These are phyloP conservation scores for Gryllus bimaculatus DNA, from an alignment of 1,140 invertebrate species.

Conservation along the genomic window DNA sequence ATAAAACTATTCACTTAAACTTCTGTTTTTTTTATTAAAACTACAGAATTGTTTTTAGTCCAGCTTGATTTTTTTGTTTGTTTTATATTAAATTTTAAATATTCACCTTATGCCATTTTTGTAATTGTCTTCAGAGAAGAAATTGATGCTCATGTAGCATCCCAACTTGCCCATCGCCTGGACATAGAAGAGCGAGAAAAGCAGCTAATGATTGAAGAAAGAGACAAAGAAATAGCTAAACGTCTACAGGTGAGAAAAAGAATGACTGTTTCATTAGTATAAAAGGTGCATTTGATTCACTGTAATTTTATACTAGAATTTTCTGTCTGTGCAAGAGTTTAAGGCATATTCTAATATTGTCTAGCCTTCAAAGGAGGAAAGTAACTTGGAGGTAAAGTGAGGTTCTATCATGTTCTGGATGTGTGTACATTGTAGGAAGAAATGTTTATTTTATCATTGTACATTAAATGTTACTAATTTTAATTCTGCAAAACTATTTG, in stretches of 20 bases:
- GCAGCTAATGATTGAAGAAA: conserved; percentile 34
- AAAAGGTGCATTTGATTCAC: background rate
- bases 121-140: conserved; percentile 45
- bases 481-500: no score
- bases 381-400: background rate
- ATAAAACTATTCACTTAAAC: background rate
- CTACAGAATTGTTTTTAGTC: background rate
- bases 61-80: background rate
- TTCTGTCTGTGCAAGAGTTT: no score
- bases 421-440: no score
- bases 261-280: background rate
- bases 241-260: conserved; percentile 25
- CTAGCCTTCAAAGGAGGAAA: background rate
- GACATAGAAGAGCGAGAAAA: conserved; percentile 50
- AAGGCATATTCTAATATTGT: background rate
- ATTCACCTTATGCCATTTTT: background rate
- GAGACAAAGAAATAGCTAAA: conserved; percentile 35
- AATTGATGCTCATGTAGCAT: conserved; percentile 55
- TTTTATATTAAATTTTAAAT: background rate
- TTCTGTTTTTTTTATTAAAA: conserved; percentile 18
- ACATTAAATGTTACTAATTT: no score
- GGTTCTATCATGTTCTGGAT: no score
- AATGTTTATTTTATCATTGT: no score
- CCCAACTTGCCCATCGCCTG: conserved; percentile 51
- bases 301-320: no score